These are phyloP conservation scores for Corvus moneduloides DNA, from an alignment of 2,113 vertebrate species.

Conservation along the genomic window DNA sequence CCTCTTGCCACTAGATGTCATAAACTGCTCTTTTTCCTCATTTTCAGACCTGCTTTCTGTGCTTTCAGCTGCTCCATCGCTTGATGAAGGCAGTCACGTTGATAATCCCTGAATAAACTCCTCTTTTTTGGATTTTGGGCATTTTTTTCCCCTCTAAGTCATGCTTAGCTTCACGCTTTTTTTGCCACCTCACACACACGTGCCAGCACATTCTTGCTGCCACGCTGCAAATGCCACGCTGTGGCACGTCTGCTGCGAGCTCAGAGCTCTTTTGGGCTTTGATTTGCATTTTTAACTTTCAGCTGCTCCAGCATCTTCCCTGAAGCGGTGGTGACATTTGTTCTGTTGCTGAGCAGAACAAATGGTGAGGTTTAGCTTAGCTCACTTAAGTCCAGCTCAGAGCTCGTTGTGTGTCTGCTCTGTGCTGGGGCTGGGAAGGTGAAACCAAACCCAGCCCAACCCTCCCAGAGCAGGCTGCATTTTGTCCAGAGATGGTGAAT, in stretches of 20 bases:
- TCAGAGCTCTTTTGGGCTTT: neutral
- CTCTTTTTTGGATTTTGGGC: neutral
- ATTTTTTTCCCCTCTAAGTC: neutral
- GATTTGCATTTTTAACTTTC: constrained; percentile 8
- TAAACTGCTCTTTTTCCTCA: neutral
- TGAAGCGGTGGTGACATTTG: neutral
- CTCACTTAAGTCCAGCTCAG: neutral
- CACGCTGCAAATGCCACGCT: neutral
- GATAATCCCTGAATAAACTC: neutral
- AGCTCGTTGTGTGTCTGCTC: accelerated
- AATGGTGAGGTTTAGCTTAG: neutral
- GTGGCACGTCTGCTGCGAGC: neutral
- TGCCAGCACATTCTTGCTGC: neutral
- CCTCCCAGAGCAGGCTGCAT: neutral
- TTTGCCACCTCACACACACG: neutral
- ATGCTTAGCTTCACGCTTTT: neutral
- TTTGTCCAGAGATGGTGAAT: neutral
- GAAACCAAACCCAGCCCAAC: neutral
- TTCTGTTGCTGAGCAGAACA: neutral
- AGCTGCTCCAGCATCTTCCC: neutral
- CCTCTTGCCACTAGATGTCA: constrained; percentile 51
- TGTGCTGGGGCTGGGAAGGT: neutral
- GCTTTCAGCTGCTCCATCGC: neutral
- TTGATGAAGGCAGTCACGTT: neutral
- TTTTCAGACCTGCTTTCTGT: neutral